Conservation (phyloP, 2,888 invertebrate species). For the Ophonus ardosiacus region DNA sequence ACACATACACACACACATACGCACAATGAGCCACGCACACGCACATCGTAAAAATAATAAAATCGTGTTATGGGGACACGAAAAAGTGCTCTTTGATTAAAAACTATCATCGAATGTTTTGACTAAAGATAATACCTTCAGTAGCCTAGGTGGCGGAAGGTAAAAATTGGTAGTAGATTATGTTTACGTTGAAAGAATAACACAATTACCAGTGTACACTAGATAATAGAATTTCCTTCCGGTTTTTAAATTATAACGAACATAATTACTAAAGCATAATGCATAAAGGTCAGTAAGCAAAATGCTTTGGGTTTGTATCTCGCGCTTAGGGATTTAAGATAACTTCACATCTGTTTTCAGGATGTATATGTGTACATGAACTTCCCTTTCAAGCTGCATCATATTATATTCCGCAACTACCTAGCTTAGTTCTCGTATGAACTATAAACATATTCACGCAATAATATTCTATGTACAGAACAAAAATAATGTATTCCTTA, state of each 20-base stretch:
- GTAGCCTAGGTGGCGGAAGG: too few relatives aligned
- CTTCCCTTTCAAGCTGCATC: neutral
- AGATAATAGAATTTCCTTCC: neutral
- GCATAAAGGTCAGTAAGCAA: constrained; percentile 9
- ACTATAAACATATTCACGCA: too few relatives aligned
- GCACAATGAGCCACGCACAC: too few relatives aligned
- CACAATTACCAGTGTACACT: neutral
- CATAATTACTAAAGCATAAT: constrained; percentile 10
- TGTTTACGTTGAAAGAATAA: neutral
- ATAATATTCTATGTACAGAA: too few relatives aligned
- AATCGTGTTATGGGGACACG: too few relatives aligned
- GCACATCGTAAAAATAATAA: too few relatives aligned
- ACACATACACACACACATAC: too few relatives aligned
- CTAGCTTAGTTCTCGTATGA: neutral
- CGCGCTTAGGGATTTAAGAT: neutral
- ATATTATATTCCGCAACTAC: neutral
- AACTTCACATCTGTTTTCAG: neutral
- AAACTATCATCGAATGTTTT: too few relatives aligned
- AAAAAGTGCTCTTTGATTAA: too few relatives aligned
- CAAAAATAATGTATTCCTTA: too few relatives aligned
- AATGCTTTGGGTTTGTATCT: constrained; percentile 2
- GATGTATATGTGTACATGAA: neutral
- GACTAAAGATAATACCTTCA: too few relatives aligned
- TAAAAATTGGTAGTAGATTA: too few relatives aligned
- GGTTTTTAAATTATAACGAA: constrained; percentile 4